Conservation (phyloP, 1,140 invertebrate species). For the Anoplophora glabripennis region DNA sequence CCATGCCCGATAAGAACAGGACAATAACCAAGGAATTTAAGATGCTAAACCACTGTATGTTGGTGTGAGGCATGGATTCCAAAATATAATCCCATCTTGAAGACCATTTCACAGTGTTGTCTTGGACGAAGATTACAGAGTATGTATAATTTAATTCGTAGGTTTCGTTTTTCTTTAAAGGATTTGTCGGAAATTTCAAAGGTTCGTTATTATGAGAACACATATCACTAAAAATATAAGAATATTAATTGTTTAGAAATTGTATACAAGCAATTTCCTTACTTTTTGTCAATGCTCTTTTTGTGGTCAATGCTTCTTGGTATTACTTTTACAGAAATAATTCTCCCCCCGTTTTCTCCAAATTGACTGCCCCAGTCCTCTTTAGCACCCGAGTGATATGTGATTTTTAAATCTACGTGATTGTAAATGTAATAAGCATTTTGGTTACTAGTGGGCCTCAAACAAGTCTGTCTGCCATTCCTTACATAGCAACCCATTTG, state of each 20-base stretch:
- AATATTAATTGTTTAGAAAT: too few relatives aligned
- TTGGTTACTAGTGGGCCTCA: conserved; percentile 1
- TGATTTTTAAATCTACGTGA: conserved; percentile 91
- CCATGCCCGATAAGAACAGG: conserved; percentile 93
- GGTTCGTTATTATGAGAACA: conserved; percentile 23
- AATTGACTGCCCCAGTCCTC: conserved; percentile 83
- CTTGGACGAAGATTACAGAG: conserved; percentile 74
- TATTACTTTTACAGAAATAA: conserved; percentile 75
- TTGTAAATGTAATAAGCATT: conserved; percentile 87
- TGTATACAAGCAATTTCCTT: too few relatives aligned
- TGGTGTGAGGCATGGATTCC: conserved; percentile 96
- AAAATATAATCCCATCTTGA: conserved; percentile 99
- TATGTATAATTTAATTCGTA: conserved; percentile 84
- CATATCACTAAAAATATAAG: conserved; percentile 17
- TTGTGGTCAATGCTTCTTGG: conserved; percentile 44
- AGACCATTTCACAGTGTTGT: conserved; percentile 93
- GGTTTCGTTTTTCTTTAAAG: conserved; percentile 47
- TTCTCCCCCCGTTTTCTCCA: conserved; percentile 79
- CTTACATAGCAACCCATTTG: conserved; percentile 92
- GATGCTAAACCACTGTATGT: conserved; percentile 99
- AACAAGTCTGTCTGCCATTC: conserved; percentile 46
- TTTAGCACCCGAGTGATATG: conserved; percentile 82
- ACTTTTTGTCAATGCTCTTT: too few relatives aligned
- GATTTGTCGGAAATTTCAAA: conserved; percentile 54
- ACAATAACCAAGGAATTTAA: conserved; percentile 88